Conservation (phyloP, 2,797 vertebrate species). For the Urocyon cinereoargenteus region DNA sequence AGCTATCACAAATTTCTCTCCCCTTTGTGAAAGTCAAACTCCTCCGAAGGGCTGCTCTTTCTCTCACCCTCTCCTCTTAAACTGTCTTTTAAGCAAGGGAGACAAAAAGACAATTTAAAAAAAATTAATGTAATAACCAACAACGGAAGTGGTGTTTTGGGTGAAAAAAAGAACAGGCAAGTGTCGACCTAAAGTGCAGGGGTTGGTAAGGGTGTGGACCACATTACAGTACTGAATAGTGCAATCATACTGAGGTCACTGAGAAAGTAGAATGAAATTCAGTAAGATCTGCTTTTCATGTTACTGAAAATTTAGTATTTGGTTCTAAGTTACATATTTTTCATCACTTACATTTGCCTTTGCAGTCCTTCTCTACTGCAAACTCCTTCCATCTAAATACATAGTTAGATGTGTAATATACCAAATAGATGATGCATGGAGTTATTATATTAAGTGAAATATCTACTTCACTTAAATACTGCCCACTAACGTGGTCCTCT, state of each 20-base stretch:
- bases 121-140: not conserved
- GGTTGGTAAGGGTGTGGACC: not conserved
- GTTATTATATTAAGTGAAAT: not conserved
- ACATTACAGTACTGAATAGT: accelerated
- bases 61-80: not conserved
- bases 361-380: not conserved
- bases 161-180: not conserved
- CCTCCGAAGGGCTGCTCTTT: not conserved
- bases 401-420: not conserved
- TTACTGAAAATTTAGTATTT: not conserved
- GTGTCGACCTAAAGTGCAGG: not conserved
- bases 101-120: not conserved
- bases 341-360: too few species aligned
- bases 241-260: not conserved
- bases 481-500: not conserved
- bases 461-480: not conserved
- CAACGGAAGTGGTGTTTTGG: not conserved
- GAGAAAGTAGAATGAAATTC: not conserved
- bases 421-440: not conserved
- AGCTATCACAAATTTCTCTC: not conserved
- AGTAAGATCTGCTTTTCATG: not conserved
- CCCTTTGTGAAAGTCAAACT: too few species aligned
- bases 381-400: not conserved
- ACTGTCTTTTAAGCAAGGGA: not conserved
- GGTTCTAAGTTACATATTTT: not conserved